Evolutionary conservation across 2,797 vertebrate genomes (phyloP).

Genomic region (Cuculus canorus): DNA sequence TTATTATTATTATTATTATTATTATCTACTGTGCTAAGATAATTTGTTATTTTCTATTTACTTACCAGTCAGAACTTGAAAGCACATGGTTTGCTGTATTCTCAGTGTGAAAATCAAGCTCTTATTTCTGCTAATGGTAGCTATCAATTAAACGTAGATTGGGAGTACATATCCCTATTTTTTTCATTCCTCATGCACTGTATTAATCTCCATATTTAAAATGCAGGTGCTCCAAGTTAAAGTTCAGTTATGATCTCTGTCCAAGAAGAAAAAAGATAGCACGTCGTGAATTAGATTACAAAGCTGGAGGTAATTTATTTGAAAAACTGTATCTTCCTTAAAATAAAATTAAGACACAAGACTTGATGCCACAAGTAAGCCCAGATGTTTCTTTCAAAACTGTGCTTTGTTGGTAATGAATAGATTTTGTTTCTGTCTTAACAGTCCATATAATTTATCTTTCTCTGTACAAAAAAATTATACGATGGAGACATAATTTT

Average conservation of each 20-base stretch:
- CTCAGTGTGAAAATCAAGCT: not conserved
- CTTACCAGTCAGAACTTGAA: not conserved
- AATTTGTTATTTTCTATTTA: not conserved
- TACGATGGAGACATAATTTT: not conserved
- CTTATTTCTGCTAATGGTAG: not conserved
- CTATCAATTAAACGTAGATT: not conserved
- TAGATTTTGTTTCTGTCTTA: not conserved
- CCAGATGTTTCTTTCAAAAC: not conserved
- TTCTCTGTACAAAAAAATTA: not conserved
- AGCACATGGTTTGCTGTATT: not conserved
- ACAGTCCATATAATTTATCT: not conserved
- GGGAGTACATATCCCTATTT: not conserved
- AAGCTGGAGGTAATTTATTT: not conserved
- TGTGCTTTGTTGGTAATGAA: not conserved
- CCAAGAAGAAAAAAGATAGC: not conserved
- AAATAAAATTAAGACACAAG: not conserved
- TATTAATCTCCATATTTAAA: not conserved
- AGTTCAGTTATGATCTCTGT: not conserved
- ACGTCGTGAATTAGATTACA: not conserved
- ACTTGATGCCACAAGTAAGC: not conserved
- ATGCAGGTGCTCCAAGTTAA: not conserved
- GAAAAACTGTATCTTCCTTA: not conserved
- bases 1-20: not conserved
- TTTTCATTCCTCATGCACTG: not conserved
- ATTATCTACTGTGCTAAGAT: not conserved